These are phyloP conservation scores for Plebejus anna DNA, from an alignment of 2,888 invertebrate genomes.

Conservation along the genomic window DNA sequence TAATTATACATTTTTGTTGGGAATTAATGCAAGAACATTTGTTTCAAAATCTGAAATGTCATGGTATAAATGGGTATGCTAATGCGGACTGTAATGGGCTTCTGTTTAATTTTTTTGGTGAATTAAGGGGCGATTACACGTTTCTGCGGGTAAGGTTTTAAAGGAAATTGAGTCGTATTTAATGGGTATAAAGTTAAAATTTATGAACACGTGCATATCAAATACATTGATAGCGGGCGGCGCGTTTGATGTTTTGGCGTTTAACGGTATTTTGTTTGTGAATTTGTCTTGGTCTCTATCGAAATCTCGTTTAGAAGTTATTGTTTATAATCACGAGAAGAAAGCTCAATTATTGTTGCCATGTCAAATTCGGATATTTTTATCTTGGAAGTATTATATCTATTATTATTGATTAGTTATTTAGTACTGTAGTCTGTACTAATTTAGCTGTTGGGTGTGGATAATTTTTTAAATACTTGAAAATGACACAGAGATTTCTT, in stretches of 20 bases:
- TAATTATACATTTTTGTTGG: slow-evolving; percentile 80
- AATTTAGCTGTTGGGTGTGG: background rate
- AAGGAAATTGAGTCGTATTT: background rate
- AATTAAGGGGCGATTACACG: slow-evolving; percentile 11
- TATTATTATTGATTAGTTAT: background rate
- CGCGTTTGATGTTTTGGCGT: slow-evolving; percentile 6
- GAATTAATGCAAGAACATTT: slow-evolving; percentile 78
- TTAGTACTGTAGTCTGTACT: background rate
- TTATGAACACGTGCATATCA: background rate
- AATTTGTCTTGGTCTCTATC: slow-evolving; percentile 71
- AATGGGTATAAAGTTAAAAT: background rate
- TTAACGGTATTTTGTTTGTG: slow-evolving; percentile 47
- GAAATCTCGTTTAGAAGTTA: slow-evolving; percentile 53
- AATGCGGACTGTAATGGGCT: slow-evolving; percentile 70
- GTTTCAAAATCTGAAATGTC: slow-evolving; percentile 79
- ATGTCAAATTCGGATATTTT: slow-evolving; percentile 30
- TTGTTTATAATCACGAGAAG: slow-evolving; percentile 55
- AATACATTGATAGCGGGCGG: slow-evolving; percentile 3
- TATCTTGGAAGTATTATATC: background rate
- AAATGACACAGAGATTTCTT: background rate
- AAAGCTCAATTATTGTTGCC: slow-evolving; percentile 50
- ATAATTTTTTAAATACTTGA: background rate
- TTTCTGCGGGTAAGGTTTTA: background rate
- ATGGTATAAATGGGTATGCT: slow-evolving; percentile 78
- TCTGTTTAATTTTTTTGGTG: slow-evolving; percentile 43